Evolutionary conservation across 2,888 invertebrate genomes (phyloP), one percentile per base, ranked within the genome.

Genomic region (Exephanes ischioxanthus): DNA sequence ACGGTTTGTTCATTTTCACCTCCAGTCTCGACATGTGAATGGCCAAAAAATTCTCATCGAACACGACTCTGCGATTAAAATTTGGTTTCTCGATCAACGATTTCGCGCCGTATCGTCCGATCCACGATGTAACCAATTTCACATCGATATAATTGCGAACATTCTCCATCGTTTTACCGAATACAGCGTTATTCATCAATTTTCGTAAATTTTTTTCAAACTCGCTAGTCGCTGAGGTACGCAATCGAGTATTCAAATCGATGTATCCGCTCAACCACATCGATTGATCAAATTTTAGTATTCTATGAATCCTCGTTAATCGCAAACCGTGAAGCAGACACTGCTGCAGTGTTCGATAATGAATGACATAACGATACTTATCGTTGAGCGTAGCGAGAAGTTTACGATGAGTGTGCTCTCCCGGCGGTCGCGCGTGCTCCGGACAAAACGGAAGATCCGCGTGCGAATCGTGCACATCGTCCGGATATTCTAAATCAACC

Each of bases 201-300:
- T 37, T 37, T 9, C 9, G 37, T 1, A 9, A 9, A 9, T 37
- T 37, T 37, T 37, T 37, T 0, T 33, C 33, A 33, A 37, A 37
- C 37, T 37, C 7, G 9, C 1, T 37, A 9, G 9, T 9, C 1
- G 37, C 37, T 2, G 9, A 37, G 9, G 37, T 7, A 9, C 37
- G 37, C 9, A 9, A 37, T 37, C 37, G 7, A 9, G 37, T 37
- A 37, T 37, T 37, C 37, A 37, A 9, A 37, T 9, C 9, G 37
- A 37, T 9, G 37, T 37, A 37, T 7, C 9, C 37, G 37, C 37
- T 37, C 3, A 68, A 45, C 30, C 48, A 51, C 9, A 90, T 80
- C 45, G 88, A 89, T 89, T 94, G 93, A 26, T 91, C 87, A 87
- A 93, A 94, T 87, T 91, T 87, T 73, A 93, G 82, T 16, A 91